Evolutionary conservation across 2,888 invertebrate genomes (phyloP), one percentile per base, ranked within the genome.

Genomic region (Atethmia centrago): DNA sequence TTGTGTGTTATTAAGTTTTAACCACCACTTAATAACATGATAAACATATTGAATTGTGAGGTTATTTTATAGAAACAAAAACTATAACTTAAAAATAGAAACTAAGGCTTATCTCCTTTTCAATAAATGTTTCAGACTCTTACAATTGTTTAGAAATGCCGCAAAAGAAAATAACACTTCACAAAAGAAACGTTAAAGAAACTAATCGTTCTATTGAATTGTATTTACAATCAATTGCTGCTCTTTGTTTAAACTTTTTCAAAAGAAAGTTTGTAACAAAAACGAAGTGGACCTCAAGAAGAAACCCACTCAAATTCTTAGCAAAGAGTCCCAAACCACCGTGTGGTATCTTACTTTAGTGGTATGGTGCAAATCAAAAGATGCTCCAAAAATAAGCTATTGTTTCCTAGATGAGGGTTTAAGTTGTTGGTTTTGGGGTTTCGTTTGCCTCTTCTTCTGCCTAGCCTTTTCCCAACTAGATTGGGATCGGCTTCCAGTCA

Each of bases 271-370:
- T 88, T 71, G 75, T 83, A 84, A 87, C 78, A 87, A 88, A 89
- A 91, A 92, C 90, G 85, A 89, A 89, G 88, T 88, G 91, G 91
- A 92, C 89, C 89, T 88, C 87, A 72, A 82, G 82, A 88, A 88
- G 90, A 90, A 92, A 92, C 90, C 91, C 86, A 89, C 92, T 93
- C 89, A 91, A 93, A 93, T 93, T 92, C 92, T 90, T 90, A 83
- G 87, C 88, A 90, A 92, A 91, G 90, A 89, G 88, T 89, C 89
- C 88, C 89, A 88, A 90, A 90, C 93, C 91, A 86, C 88, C 90
- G 90, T 90, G 92, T 92, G 90, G 88, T 92, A 86, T 89, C 87
- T 83, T 81, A 88, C 87, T 88, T 90, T 88, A 70, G 83, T 77
- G 62, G 75, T 86, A 47, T 86, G 87, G 89, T 83, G 28, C 80